Conservation (phyloP, 1,140 invertebrate species). For the Brachionus paranguensis region DNA sequence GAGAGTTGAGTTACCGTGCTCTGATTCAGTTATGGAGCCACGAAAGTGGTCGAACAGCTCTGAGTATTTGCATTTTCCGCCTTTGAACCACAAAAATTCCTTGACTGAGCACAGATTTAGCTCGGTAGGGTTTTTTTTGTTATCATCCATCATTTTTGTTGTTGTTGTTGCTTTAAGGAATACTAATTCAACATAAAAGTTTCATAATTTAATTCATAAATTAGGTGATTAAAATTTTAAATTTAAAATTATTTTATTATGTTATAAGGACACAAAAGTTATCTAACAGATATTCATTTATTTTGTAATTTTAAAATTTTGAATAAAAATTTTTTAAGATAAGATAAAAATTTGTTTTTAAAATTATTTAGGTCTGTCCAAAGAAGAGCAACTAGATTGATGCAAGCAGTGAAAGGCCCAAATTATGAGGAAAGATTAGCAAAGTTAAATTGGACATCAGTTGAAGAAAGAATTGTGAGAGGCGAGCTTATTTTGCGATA, state of each 20-base stretch:
- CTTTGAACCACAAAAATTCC: neutral
- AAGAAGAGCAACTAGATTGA: no score
- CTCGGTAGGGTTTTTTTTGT: neutral
- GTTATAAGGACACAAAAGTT: no score
- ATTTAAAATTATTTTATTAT: neutral
- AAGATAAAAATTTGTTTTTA: no score
- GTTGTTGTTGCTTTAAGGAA: neutral
- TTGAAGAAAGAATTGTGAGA: no score
- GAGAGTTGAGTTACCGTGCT: neutral
- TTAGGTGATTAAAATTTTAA: neutral
- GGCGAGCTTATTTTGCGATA: no score
- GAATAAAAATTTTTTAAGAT: no score
- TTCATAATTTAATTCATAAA: neutral
- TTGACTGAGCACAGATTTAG: slow-evolving; percentile 9
- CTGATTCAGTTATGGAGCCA: slow-evolving; percentile 12
- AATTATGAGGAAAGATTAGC: no score
- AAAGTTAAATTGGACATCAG: no score
- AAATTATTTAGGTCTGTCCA: no score
- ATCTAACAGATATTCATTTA: no score
- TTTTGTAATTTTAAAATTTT: no score
- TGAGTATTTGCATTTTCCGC: slow-evolving; percentile 24
- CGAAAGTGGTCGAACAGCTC: slow-evolving; percentile 17
- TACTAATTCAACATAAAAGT: neutral
- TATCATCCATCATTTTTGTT: neutral
- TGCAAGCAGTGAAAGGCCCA: no score